phyloP scores from a whole-genome alignment of 2,797 vertebrate species.

The Molossus alvarezi region DNA sequence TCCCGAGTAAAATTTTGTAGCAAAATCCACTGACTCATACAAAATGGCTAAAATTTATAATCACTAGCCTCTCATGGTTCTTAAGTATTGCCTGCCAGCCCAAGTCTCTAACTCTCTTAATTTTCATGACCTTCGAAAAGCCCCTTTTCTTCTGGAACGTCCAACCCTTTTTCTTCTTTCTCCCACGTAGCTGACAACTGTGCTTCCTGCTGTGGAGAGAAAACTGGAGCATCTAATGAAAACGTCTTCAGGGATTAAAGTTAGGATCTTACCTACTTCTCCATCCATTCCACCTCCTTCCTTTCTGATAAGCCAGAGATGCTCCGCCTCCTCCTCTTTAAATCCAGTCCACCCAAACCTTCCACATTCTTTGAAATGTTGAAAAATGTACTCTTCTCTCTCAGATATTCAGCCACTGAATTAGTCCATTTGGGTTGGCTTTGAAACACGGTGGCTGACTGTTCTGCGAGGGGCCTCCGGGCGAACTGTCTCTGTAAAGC shows the following conservation, averaged over 20 bases:
- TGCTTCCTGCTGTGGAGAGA: neutral
- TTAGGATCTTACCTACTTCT: neutral
- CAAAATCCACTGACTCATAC: neutral
- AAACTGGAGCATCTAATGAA: neutral
- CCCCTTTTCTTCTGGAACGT: neutral
- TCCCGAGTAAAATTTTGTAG: neutral
- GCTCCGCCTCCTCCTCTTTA: neutral
- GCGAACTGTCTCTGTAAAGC: neutral
- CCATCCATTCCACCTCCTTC: neutral
- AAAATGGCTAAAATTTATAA: neutral
- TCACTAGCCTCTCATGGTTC: neutral
- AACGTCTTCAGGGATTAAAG: neutral
- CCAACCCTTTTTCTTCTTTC: neutral
- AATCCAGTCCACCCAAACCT: neutral
- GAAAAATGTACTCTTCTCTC: neutral
- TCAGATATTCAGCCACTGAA: neutral
- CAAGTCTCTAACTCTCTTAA: neutral
- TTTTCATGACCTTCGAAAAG: neutral
- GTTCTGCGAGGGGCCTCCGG: accelerated
- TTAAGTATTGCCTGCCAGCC: neutral
- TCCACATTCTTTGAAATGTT: neutral
- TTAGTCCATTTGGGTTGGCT: neutral
- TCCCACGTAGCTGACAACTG: neutral
- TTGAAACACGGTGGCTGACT: neutral
- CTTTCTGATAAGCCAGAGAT: neutral